Evolutionary conservation across 2,113 vertebrate genomes (phyloP).

Genomic region (Gnathonemus longibarbis): DNA sequence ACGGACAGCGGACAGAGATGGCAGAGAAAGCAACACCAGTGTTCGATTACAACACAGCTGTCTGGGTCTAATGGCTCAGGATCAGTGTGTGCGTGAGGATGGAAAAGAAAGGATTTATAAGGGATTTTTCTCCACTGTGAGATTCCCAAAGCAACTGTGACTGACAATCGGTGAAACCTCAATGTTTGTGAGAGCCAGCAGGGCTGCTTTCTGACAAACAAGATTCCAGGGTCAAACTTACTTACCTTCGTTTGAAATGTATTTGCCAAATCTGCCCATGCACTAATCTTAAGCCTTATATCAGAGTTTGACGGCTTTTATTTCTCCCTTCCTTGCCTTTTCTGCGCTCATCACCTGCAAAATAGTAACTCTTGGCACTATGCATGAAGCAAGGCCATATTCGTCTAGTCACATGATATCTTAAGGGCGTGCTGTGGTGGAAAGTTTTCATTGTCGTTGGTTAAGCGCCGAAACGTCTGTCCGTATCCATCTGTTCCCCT

Average conservation of each 20-base stretch:
- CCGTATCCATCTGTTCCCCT: background rate
- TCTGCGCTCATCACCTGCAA: background rate
- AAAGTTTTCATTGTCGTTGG: background rate
- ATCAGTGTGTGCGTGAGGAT: background rate
- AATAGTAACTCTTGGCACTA: background rate
- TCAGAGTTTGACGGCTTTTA: background rate
- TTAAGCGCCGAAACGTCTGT: background rate
- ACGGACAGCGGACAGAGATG: constrained; percentile 49
- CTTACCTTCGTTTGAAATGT: background rate
- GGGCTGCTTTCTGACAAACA: constrained; percentile 6
- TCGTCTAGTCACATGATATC: background rate
- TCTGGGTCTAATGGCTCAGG: constrained; percentile 77
- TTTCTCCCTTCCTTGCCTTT: background rate
- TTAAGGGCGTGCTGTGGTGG: background rate
- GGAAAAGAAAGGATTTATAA: background rate
- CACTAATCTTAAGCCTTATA: background rate
- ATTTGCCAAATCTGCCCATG: background rate
- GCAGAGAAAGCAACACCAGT: constrained; percentile 57
- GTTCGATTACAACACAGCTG: constrained; percentile 90
- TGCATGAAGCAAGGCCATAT: background rate
- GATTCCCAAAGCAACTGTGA: constrained; percentile 1
- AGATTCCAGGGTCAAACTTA: constrained; percentile 20
- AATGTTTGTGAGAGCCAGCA: constrained; percentile 15
- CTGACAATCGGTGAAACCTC: constrained; percentile 26
- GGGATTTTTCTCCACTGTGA: background rate